These are phyloP conservation scores for Percopsis transmontana DNA, from an alignment of 2,113 vertebrate genomes.

Conservation along the genomic window DNA sequence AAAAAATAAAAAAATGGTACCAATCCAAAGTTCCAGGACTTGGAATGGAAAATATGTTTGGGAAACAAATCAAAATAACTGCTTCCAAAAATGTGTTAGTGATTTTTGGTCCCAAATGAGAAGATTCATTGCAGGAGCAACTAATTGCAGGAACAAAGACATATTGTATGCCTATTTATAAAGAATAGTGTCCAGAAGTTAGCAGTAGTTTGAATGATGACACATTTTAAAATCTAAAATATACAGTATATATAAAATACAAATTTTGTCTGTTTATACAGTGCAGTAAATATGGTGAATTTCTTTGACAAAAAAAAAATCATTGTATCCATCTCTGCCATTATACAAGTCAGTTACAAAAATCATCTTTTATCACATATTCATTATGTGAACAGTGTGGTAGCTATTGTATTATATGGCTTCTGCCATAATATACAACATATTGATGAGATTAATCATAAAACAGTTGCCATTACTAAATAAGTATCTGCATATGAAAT, in stretches of 20 bases:
- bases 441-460: not conserved
- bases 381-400: not conserved
- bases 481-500: slow-evolving; percentile 33
- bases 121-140: not conserved
- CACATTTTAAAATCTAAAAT: too few species aligned
- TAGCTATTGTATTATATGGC: not conserved
- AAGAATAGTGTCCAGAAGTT: too few species aligned
- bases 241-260: too few species aligned
- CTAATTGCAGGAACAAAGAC: not conserved
- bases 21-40: slow-evolving; percentile 64
- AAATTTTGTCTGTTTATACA: too few species aligned
- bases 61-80: slow-evolving; percentile 61
- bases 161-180: too few species aligned
- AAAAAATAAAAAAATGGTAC: not conserved
- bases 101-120: not conserved
- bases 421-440: not conserved
- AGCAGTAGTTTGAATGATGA: too few species aligned
- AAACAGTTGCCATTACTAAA: slow-evolving; percentile 19
- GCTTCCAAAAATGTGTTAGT: slow-evolving; percentile 24
- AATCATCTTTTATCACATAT: not conserved
- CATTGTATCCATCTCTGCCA: not conserved
- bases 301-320: not conserved
- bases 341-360: not conserved
- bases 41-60: slow-evolving; percentile 59
- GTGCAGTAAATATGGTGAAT: not conserved